Conservation (phyloP, 2,113 vertebrate genomes). For the Gobiocypris rarus region DNA sequence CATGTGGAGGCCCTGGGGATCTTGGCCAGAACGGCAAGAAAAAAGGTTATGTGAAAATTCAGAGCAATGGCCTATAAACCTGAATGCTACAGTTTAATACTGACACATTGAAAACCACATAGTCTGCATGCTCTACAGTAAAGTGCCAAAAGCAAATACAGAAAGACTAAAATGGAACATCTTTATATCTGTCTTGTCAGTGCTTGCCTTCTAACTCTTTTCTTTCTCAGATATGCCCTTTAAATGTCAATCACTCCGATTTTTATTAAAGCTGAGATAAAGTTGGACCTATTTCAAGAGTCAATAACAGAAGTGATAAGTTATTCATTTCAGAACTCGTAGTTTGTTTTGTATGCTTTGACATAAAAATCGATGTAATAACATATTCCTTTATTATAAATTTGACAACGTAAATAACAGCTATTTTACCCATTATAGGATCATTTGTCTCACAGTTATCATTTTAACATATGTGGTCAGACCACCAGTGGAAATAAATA, state of each 20-base stretch:
- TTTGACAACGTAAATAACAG: neutral
- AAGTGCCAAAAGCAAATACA: conserved; percentile 13
- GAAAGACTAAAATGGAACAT: neutral
- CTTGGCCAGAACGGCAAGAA: conserved; percentile 53
- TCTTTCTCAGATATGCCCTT: conserved; percentile 6
- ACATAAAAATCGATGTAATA: neutral
- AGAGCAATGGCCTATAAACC: conserved; percentile 57
- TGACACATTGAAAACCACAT: neutral
- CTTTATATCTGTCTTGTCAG: conserved; percentile 1
- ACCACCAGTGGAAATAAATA: conserved; percentile 25
- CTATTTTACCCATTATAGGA: neutral
- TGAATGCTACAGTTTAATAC: conserved; percentile 30
- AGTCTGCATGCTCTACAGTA: neutral
- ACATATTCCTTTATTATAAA: neutral
- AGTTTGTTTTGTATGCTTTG: neutral
- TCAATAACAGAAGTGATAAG: neutral
- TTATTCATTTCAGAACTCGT: neutral
- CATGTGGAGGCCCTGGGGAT: conserved; percentile 46
- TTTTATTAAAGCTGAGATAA: conserved; percentile 20
- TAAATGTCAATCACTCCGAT: conserved; percentile 22
- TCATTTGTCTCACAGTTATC: neutral
- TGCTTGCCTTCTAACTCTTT: neutral
- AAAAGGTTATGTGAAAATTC: conserved; percentile 34
- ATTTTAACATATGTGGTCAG: conserved; percentile 10
- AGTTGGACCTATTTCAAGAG: conserved; percentile 17